Base-by-base conservation (phyloP, 2,797 vertebrate species). In the Trachurus trachurus region DNA sequence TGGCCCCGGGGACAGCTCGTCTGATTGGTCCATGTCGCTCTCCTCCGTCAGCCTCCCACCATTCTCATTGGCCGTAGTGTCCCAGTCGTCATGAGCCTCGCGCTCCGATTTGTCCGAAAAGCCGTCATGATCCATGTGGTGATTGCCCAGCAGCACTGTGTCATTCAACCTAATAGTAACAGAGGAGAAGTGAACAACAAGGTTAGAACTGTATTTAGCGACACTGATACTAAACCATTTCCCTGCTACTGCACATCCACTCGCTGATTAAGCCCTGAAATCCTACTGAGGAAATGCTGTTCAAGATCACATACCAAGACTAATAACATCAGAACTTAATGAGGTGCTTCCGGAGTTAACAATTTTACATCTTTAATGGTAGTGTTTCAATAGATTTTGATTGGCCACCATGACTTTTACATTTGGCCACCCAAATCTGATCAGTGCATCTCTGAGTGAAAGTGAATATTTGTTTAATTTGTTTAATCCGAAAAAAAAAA, bases 41-140 rank as follows among this genome's bases (percentile, higher is more conserved):
- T 97, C 97, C 5, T 96, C 96, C 0, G 97, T 97, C 83, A 96
- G 72, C 92, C 96, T 93, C 61, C 94, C 94, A 59, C 96, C 95
- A 19, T 95, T 97, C 68, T 98, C 97, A 21, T 96, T 96, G 3
- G 87, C 92, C 29, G 95, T 93, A 0, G 93, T 93, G 73, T 98
- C 97, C 0, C 97, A 98, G 85, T 98, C 98, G n/a, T 98, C 97
- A 0, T 95, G 65, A 1, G 92, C 95, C 84, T 99, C 98, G 11
- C 95, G 94, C 90, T 98, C 98, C 0, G 96, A 99, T 90, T 97
- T 98, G 95, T 99, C 97, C 0, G 98, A 99, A 87, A 96, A 96
- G 11, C 95, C 96, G 1, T 99, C 98, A 0, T 96, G 96, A 92
- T 99, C 98, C 95, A 97, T 94, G 83, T 96, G 95, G 82, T 94